Conservation (phyloP, 1,140 invertebrate genomes). For the Ctenoplectra terminalis region DNA sequence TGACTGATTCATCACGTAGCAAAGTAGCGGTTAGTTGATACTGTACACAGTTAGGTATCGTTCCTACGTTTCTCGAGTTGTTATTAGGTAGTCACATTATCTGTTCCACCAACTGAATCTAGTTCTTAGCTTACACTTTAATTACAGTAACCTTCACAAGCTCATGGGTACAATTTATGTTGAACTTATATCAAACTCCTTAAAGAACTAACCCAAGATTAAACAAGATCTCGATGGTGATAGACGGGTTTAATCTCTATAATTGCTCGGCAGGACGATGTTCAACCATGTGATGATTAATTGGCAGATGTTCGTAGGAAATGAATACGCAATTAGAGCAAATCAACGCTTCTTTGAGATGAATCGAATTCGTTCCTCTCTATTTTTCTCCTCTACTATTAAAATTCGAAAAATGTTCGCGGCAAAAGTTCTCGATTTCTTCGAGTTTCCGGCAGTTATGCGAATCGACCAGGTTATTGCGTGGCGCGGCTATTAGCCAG, state of each 20-base stretch:
- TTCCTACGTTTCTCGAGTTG: background rate
- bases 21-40: background rate
- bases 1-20: background rate
- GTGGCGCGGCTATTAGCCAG: conserved; percentile 32
- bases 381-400: background rate
- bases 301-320: conserved; percentile 5
- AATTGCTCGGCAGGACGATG: conserved; percentile 14
- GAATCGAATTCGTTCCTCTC: background rate
- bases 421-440: background rate
- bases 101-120: background rate
- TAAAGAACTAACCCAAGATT: conserved; percentile 1
- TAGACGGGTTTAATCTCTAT: conserved; percentile 27
- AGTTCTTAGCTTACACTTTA: background rate
- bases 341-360: background rate
- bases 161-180: background rate
- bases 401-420: background rate
- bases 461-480: background rate
- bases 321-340: background rate
- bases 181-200: background rate
- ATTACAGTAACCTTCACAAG: background rate
- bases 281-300: conserved; percentile 20
- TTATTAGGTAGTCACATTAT: background rate
- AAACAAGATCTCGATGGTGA: conserved; percentile 27
- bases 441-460: background rate
- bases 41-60: too few relatives aligned